Base-by-base conservation (phyloP, 2,113 vertebrate species). In the Rhinolophus sinicus region DNA sequence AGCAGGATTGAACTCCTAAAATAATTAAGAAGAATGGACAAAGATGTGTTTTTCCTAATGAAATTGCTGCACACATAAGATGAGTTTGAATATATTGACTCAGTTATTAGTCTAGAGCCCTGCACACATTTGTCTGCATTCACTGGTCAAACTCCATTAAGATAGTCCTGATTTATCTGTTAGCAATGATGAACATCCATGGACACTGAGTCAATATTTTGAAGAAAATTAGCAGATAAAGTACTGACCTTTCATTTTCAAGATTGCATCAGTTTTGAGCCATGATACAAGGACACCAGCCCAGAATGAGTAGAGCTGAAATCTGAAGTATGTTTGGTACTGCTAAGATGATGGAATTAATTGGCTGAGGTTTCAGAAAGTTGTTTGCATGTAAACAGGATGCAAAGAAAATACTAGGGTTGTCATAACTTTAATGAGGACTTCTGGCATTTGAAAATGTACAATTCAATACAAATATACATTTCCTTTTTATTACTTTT, bases 171-270 rank as follows among this genome's bases (percentile, higher is more conserved):
- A 86, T 97, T 98, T 96, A 96, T 97, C 93, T 77, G 11, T 69
- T 56, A 94, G 64, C 82, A 73, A 40, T 69, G 64, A 91, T 65
- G 83, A 96, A 94, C 60, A 95, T 88, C 85, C 86, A 24, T 52
- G 82, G 89, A 93, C 85, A 96, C 1, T 35, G 90, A 97, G 52
- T 98, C 97, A 98, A 86, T 98, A 98, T 98, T 98, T 97, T 19
- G 0, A 97, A 88, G 94, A 94, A 13, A 22, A 97, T 98, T 97
- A 98, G 28, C 54, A 73, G 96, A 97, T 93, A 88, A 96, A 93
- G 1, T 0, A 24, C 54, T 77, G 12, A 50, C 33, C 9, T 98
- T 97, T 97, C 50, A 75, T 88, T 97, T 80, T 47, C 83, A 56
- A 88, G 75, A 83, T 3, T 93, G n/a, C 21, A 84, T 70, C 96